phyloP scores from a whole-genome alignment of 1,140 invertebrate species.

The Polypedilum vanderplanki region DNA sequence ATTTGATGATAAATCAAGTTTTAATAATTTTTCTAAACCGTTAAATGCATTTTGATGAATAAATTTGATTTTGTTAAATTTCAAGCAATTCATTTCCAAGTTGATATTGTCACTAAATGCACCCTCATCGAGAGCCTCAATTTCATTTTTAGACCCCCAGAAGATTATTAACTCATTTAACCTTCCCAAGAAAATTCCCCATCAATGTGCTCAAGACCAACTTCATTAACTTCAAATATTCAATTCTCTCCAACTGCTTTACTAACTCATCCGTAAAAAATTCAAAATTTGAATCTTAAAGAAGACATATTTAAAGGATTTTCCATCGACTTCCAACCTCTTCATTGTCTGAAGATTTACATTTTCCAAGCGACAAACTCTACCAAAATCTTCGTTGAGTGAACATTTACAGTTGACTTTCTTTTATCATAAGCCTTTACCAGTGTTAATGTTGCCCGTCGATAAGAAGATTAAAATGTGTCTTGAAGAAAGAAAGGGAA shows the following conservation, averaged over 20 bases:
- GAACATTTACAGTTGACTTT: conserved; percentile 19
- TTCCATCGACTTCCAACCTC: background rate
- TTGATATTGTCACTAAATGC: background rate
- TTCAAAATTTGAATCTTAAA: conserved; percentile 5
- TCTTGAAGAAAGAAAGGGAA: background rate
- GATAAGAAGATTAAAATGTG: conserved; percentile 4
- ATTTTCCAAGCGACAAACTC: conserved; percentile 19
- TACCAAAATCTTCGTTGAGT: background rate
- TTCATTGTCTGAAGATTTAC: conserved; percentile 8
- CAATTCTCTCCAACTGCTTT: background rate
- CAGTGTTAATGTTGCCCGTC: background rate
- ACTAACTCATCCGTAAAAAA: background rate
- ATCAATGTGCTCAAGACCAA: background rate
- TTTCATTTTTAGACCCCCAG: background rate
- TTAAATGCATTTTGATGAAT: background rate
- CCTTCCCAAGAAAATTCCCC: background rate
- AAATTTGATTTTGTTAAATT: background rate
- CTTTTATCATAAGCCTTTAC: conserved; percentile 13
- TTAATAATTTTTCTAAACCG: background rate
- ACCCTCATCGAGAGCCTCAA: background rate
- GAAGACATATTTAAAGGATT: conserved; percentile 21
- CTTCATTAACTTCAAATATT: background rate
- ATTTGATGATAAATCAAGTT: conserved; percentile 18
- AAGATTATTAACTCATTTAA: background rate
- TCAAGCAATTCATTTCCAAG: background rate